Evolutionary conservation across 2,888 invertebrate genomes (phyloP).

Genomic region (Parnassius smintheus): DNA sequence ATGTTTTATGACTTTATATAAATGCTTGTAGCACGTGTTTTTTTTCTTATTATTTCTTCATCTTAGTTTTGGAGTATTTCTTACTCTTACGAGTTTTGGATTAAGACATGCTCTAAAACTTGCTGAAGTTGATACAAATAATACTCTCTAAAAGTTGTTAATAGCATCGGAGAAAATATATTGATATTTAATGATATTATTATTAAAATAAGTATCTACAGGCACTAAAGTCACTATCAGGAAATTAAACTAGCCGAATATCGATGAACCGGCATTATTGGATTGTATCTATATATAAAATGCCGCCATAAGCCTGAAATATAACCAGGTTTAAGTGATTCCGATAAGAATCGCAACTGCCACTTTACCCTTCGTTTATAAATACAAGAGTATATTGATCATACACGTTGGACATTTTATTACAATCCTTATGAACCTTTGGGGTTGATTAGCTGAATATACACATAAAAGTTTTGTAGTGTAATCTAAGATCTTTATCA

Average conservation of each 20-base stretch:
- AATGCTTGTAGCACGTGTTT: too few species aligned
- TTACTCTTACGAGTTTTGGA: too few species aligned
- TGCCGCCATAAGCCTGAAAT: conserved; percentile 6
- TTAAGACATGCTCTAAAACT: too few species aligned
- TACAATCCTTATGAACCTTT: neutral
- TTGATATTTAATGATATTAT: neutral
- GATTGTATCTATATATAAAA: conserved; percentile 11
- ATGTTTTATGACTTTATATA: too few species aligned
- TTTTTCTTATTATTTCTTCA: too few species aligned
- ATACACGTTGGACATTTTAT: neutral
- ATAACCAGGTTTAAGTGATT: conserved; percentile 3
- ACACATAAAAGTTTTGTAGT: neutral
- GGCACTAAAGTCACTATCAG: conserved; percentile 4
- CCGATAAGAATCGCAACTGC: neutral
- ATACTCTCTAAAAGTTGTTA: neutral
- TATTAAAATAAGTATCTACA: neutral
- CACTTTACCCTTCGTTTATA: neutral
- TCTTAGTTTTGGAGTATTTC: too few species aligned
- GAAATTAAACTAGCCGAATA: conserved; percentile 3
- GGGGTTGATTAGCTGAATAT: neutral
- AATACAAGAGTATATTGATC: neutral
- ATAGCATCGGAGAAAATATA: neutral
- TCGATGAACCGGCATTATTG: conserved; percentile 13
- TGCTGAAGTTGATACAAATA: too few species aligned
- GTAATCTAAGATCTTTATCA: too few species aligned